Percentiles rank a stretch among this genome's conserved stretches.
These are phyloP conservation scores for Melipona quadrifasciata DNA, from an alignment of 1,140 invertebrate genomes.

Conservation along the genomic window DNA sequence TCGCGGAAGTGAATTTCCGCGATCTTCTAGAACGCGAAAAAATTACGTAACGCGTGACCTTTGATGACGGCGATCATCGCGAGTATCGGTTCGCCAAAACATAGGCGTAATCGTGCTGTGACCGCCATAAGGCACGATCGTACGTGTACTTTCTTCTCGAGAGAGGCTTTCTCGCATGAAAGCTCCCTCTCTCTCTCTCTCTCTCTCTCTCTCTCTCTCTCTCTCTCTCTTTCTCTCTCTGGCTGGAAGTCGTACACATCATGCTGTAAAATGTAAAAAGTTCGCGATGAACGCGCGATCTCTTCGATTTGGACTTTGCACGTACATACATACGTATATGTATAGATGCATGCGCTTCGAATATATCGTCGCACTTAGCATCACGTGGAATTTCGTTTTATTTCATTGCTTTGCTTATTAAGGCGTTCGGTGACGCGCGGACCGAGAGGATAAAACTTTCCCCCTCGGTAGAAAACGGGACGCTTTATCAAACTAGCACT, in stretches of 20 bases:
- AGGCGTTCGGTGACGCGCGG: background rate
- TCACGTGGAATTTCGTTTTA: background rate
- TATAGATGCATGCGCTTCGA: too few relatives aligned
- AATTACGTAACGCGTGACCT: slow-evolving; percentile 30
- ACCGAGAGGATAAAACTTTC: background rate
- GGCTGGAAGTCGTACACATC: background rate
- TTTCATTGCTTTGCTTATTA: background rate
- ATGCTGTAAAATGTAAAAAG: background rate
- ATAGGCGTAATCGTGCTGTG: background rate
- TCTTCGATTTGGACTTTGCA: background rate
- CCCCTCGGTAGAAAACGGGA: background rate
- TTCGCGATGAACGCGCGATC: background rate
- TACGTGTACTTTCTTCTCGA: slow-evolving; percentile 32
- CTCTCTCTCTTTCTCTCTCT: too few relatives aligned
- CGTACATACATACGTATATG: too few relatives aligned
- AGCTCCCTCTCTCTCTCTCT: background rate
- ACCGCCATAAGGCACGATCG: background rate
- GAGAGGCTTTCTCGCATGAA: background rate
- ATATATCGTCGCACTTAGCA: too few relatives aligned
- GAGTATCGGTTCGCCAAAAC: background rate
- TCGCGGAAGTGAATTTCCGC: slow-evolving; percentile 22
- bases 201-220: background rate
- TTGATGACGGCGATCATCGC: slow-evolving; percentile 1
- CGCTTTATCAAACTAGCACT: too few relatives aligned
- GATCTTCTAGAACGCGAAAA: background rate